Conservation (phyloP, 2,888 invertebrate species). For the Tetropium fuscum region DNA sequence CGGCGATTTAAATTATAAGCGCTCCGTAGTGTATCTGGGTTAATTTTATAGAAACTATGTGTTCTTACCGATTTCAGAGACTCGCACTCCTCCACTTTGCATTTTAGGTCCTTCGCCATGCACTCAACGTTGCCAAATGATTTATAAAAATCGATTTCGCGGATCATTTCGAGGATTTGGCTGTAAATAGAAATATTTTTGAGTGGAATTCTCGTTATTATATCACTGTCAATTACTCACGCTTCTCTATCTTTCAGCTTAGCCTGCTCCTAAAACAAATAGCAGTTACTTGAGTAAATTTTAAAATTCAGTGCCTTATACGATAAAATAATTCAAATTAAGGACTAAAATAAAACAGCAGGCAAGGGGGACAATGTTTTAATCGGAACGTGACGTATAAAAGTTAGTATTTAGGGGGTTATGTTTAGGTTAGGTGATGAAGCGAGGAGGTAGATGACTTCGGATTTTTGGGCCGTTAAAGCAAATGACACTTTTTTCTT, state of each 20-base stretch:
- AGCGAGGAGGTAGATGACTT: no score
- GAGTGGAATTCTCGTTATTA: not conserved
- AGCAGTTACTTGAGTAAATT: not conserved
- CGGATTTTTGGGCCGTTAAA: not conserved
- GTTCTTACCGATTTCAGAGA: conserved; percentile 51
- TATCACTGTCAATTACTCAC: conserved; percentile 37
- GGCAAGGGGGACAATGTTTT: conserved; percentile 1
- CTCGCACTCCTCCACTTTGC: conserved; percentile 50
- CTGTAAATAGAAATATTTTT: conserved; percentile 34
- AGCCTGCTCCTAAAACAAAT: conserved; percentile 33
- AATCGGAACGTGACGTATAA: no score
- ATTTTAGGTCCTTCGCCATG: conserved; percentile 42
- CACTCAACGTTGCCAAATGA: conserved; percentile 41
- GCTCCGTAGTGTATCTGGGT: no score
- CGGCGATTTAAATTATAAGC: no score
- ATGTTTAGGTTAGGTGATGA: not conserved
- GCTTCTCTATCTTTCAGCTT: conserved; percentile 48
- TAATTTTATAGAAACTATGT: no score
- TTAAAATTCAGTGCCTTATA: not conserved
- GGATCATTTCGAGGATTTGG: conserved; percentile 38
- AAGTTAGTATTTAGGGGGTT: no score
- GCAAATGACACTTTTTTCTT: not conserved
- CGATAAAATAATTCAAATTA: conserved; percentile 4
- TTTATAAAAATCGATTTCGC: conserved; percentile 39
- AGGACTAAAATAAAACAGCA: conserved; percentile 1